Evolutionary conservation across 2,888 invertebrate genomes (phyloP), one percentile per base, ranked within the genome.

Genomic region (Lepidocyrtinus sp.): DNA sequence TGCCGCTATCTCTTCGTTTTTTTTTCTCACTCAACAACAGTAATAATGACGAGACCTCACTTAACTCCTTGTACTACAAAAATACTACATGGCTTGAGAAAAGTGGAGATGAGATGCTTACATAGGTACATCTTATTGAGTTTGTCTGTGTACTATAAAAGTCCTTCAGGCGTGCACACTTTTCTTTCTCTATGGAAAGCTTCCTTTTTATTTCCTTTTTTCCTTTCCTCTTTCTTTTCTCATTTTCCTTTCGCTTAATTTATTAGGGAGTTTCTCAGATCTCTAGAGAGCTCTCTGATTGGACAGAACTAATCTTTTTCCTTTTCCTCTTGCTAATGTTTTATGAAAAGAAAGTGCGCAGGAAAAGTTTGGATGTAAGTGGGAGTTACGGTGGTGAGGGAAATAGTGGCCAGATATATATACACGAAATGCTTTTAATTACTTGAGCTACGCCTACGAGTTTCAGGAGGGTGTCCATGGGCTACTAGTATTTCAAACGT

Each of bases 251-350:
- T 73, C 78, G 78, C 74, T 79, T 79, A 79, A 79, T 79, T 79
- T 79, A 79, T 79, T 79, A 79, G 74, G 74, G 79, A 74, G 79
- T 79, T 79, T 79, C 78, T 78, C 24, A 68, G 68, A 73, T 69
- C 73, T 27, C 74, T 15, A 22, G 79, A 70, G 45, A 70, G 70
- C 21, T 61, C 64, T 69, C 78, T 79, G 55, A 79, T 79, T 79
- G 79, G 79, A 75, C 68, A 36, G 36, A 36, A 36, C 36, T 36
- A 36, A 36, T 79, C 73, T 68, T 67, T 67, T 55, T 59, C 67
- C 71, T 71, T 55, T 64, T 36, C 36, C 12, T 36, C 12, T 55
- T 12, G 36, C 36, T 36, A 36, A 36, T 36, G 36, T 36, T 36
- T 36, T 36, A 12, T 36, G 64, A 75, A 76, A 68, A 12, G 75